Conservation (phyloP, 64 coral and sea anemone species). For the Astreopora myriophthalma region DNA sequence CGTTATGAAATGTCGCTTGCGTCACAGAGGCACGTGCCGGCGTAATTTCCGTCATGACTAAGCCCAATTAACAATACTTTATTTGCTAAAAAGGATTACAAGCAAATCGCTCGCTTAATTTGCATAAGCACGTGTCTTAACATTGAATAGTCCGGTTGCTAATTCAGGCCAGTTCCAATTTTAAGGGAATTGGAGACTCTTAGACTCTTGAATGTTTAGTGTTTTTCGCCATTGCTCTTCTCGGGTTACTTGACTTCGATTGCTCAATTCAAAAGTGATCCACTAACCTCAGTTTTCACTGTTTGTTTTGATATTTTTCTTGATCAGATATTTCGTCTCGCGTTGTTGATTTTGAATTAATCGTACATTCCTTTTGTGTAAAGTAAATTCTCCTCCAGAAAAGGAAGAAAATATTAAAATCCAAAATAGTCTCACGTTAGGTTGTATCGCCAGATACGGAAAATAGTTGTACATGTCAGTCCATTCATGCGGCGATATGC, state of each 20-base stretch:
- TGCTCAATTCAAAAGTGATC: neutral
- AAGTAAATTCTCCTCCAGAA: neutral
- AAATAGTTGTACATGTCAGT: neutral
- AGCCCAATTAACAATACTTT: neutral
- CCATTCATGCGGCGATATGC: neutral
- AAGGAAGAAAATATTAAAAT: neutral
- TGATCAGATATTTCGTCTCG: slow-evolving; percentile 15
- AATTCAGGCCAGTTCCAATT: neutral
- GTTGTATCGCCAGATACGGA: neutral
- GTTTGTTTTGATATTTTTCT: neutral
- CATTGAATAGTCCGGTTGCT: neutral
- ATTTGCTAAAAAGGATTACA: slow-evolving; percentile 1
- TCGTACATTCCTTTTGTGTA: neutral
- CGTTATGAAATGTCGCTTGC: neutral
- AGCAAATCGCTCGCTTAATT: neutral
- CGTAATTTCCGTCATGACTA: neutral
- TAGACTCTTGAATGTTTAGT: neutral
- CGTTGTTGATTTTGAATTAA: neutral
- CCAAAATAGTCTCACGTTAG: neutral
- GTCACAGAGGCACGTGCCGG: neutral
- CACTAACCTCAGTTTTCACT: neutral
- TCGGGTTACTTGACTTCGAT: neutral
- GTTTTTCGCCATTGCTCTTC: neutral
- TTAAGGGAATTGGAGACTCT: neutral
- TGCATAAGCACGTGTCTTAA: neutral